Evolutionary conservation across 2,113 vertebrate genomes (phyloP), one percentile per base, ranked within the genome.

Genomic region (Anhinga rufa): DNA sequence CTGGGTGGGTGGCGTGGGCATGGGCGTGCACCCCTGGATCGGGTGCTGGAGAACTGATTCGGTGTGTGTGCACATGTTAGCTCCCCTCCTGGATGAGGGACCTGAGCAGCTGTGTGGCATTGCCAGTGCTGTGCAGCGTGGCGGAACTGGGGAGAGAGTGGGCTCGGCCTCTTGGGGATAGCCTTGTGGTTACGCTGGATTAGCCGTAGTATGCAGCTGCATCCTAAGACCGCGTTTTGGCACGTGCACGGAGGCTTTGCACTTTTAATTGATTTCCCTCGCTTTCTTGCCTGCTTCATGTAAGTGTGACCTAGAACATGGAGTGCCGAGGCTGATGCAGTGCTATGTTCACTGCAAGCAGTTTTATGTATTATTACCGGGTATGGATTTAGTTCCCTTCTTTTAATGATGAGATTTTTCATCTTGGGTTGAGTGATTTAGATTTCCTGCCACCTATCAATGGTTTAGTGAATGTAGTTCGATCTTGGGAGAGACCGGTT

Each of bases 1-100:
- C 0, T 0, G 3, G 9, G 18, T 36, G 1, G 2, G 28, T 3
- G 6, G 17, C 1, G 1, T 4, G 17, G 72, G 12, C 4, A 0
- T 16, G 65, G 51, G 25, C 14, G 5, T 9, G 3, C 38, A 11
- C 3, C 3, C 26, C 34, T 64, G 1, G 0, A 0, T 32, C 0
- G 1, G 22, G 14, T 26, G 52, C 62, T 52, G 48, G 28, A 78
- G 48, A 78, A 17, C 20, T 0, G 2, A 6, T 51, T 4, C 0
- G 0, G 1, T 2, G 14, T 58, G 26, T 1, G 0, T 17, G 49
- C 31, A 2, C 1, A 3, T 16, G 26, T 34, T 29, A 57, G 40
- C 79, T 75, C 21, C 28, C 4, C 2, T 28, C 25, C 54, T 76
- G 62, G 14, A 16, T 40, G 20, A 65, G 52, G 2, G 6, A 26